Evolutionary conservation across 2,113 vertebrate genomes (phyloP).

Genomic region (Nerophis lumbriciformis): DNA sequence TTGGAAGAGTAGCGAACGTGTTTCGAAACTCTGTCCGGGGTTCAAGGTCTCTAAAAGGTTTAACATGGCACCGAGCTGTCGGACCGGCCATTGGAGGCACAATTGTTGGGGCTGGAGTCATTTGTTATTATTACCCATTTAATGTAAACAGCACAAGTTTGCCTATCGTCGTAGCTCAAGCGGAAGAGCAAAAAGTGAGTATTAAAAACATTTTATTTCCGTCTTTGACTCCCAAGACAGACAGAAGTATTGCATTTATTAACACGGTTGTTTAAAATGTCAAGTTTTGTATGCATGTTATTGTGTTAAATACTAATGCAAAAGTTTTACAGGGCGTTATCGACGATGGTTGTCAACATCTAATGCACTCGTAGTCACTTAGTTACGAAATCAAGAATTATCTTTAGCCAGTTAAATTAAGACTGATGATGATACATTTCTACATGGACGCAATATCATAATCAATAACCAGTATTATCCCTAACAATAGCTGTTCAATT

Average conservation of each 20-base stretch:
- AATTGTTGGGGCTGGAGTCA: constrained; percentile 26
- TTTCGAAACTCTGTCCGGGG: constrained; percentile 15
- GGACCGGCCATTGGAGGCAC: constrained; percentile 23
- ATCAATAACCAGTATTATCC: too few species aligned
- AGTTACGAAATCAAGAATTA: too few species aligned
- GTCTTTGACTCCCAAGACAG: background rate
- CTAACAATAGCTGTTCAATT: too few species aligned
- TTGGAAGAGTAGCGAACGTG: constrained; percentile 23
- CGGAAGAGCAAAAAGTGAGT: constrained; percentile 49
- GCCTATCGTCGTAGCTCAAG: constrained; percentile 41
- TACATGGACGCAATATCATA: too few species aligned
- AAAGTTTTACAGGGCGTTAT: too few species aligned
- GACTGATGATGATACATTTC: too few species aligned
- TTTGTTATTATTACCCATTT: constrained; percentile 36
- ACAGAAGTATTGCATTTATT: background rate
- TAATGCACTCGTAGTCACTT: too few species aligned
- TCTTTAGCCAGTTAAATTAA: too few species aligned
- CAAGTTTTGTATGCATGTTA: background rate
- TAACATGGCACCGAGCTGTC: constrained; percentile 4
- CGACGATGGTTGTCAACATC: too few species aligned
- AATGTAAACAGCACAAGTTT: constrained; percentile 10
- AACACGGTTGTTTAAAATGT: background rate
- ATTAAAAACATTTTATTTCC: background rate
- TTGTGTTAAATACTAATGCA: too few species aligned
- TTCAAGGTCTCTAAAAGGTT: constrained; percentile 1